Percentiles rank a stretch among this genome's conserved stretches.
Evolutionary conservation across 2,888 invertebrate species (phyloP).

Genomic region (Busseola fusca): DNA sequence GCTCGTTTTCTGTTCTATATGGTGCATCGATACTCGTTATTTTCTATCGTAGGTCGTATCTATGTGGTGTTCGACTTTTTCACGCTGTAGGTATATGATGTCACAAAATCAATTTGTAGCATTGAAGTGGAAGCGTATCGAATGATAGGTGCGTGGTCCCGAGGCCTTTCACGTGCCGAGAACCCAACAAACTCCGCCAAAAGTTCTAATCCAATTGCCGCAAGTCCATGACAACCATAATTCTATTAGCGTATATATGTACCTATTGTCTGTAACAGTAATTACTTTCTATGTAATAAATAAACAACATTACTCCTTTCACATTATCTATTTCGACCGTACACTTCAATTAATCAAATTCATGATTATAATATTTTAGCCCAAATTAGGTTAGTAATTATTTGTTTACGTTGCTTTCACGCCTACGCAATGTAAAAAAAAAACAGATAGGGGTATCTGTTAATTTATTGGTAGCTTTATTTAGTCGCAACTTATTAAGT

Average conservation of each 20-base stretch:
- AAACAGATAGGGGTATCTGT: not conserved
- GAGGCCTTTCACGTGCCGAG: constrained; percentile 70
- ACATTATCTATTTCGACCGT: constrained; percentile 6
- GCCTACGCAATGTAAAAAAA: not conserved
- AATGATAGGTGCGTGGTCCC: constrained; percentile 67
- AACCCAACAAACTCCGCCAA: constrained; percentile 79
- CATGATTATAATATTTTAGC: not conserved
- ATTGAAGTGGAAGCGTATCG: constrained; percentile 69
- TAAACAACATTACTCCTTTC: constrained; percentile 4
- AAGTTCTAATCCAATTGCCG: constrained; percentile 82
- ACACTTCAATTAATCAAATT: not conserved
- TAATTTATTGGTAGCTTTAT: not conserved
- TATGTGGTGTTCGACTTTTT: constrained; percentile 3
- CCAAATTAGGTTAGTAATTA: not conserved
- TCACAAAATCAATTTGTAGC: constrained; percentile 25
- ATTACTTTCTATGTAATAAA: constrained; percentile 55
- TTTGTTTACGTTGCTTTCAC: not conserved
- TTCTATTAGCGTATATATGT: constrained; percentile 69
- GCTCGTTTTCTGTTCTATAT: not conserved
- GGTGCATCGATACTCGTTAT: not conserved
- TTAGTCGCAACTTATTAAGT: not conserved
- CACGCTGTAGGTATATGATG: not conserved
- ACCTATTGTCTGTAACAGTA: constrained; percentile 51
- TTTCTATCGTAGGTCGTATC: not conserved
- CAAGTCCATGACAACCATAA: constrained; percentile 71